Percentiles rank a stretch among this genome's conserved stretches.
phyloP scores from a whole-genome alignment of 2,113 vertebrate genomes.

The Lutjanus erythropterus region DNA sequence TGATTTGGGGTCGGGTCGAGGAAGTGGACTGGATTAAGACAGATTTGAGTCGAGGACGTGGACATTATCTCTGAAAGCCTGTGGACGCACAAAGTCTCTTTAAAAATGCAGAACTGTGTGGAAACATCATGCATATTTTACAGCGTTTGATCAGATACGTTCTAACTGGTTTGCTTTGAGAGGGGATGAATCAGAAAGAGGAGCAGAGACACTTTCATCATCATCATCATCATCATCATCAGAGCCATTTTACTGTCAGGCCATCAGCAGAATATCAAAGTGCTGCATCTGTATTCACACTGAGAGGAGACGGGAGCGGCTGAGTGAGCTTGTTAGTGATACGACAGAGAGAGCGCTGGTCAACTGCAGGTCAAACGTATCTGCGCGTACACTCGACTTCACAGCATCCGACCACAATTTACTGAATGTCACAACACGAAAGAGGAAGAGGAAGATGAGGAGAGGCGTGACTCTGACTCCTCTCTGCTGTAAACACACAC shows the following conservation, averaged over 20 bases:
- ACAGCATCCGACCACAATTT: background rate
- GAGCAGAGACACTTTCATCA: conserved; percentile 43
- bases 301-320: background rate
- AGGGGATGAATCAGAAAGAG: conserved; percentile 39
- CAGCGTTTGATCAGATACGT: conserved; percentile 44
- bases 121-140: conserved; percentile 49
- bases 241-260: conserved; percentile 13
- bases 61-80: background rate
- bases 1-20: background rate
- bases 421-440: background rate
- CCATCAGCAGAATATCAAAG: conserved; percentile 53
- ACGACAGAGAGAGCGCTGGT: conserved; percentile 1
- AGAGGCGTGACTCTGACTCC: background rate
- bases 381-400: conserved; percentile 26
- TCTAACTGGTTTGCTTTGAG: conserved; percentile 45
- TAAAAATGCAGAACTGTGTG: conserved; percentile 19
- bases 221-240: too few species aligned
- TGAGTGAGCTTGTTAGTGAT: conserved; percentile 29
- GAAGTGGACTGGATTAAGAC: background rate
- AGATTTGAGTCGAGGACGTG: background rate
- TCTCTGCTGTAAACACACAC: background rate
- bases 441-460: background rate
- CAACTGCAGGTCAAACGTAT: conserved; percentile 29
- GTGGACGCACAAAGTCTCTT: background rate
- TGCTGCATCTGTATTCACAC: conserved; percentile 39